phyloP scores from a whole-genome alignment of 2,113 vertebrate species.

The Sapayoa aenigma region DNA sequence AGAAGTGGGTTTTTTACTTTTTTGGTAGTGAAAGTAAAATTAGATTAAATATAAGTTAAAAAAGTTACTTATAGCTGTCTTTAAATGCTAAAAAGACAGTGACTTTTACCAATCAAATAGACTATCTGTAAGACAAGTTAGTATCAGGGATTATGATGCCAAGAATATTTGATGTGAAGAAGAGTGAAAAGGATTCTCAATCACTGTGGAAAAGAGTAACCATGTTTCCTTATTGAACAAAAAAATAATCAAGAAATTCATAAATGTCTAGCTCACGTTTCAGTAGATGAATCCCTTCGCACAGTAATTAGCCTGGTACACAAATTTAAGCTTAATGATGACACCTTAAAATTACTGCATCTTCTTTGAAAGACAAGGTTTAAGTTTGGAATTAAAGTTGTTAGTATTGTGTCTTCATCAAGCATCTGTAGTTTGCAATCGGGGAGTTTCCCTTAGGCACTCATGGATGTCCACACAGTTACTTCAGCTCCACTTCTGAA shows the following conservation, averaged over 20 bases:
- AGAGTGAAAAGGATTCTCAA: background rate
- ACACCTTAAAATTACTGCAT: background rate
- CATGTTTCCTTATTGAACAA: background rate
- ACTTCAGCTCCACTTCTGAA: background rate
- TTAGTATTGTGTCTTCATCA: background rate
- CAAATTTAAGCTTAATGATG: background rate
- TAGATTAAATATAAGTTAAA: background rate
- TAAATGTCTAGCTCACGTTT: background rate
- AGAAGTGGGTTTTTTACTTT: background rate
- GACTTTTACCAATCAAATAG: background rate
- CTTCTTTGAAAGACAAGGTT: background rate
- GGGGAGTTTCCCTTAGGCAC: background rate
- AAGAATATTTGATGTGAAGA: background rate
- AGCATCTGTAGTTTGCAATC: background rate
- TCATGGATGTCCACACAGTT: background rate
- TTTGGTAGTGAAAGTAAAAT: background rate
- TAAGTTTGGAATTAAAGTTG: background rate
- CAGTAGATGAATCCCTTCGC: background rate
- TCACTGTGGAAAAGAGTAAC: background rate
- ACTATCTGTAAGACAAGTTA: background rate
- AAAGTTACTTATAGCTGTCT: background rate
- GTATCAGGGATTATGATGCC: background rate
- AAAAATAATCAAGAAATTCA: background rate
- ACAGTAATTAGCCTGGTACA: background rate
- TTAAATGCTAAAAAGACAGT: background rate